Evolutionary conservation across 2,888 invertebrate genomes (phyloP), one percentile per base, ranked within the genome.

Genomic region (Macaria notata): DNA sequence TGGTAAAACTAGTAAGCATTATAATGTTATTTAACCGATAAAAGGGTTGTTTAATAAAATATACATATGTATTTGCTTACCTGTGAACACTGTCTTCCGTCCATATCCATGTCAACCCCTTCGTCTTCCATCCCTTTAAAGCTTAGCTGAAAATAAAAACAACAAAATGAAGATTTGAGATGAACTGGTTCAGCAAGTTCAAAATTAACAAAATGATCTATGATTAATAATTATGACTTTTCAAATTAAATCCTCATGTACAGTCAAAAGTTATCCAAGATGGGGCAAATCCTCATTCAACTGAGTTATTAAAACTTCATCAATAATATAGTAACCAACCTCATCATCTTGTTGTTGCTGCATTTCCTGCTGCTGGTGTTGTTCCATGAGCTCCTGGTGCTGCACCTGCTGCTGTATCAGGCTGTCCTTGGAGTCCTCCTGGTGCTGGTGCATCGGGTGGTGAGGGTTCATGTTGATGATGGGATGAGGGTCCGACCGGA

Each of bases 91-190:
- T 91, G 90, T 64, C 88, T 81, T 41, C 83, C 84, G 65, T 91
- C 91, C 89, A 91, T 90, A 59, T 91, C 91, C 84, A 91, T 82
- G 59, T 90, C 91, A 53, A 91, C 91, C 36, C 90, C 91, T 73
- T 91, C 91, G 72, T 91, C 91, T 42, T 91, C 91, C 88, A 91
- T 90, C 53, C 89, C 90, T 77, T 91, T 91, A 70, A 90, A 91
- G 77, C 89, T 91, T 61, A 91, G 68, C 91, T 91, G 82, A 31
- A 80, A 83, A 61, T 52, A 61, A 38, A 46, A 29, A 61, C 19
- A 19, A 19, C 19, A 19, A 46, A 31, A 31, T 19, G 31, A n/a
- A 47, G 3, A 36, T 29, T 29, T 30, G 3, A 46, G 9, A 5
- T 33, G 19, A 36, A 4, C 30, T 4, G 7, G 8, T 49, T 19